These are phyloP conservation scores for Lucilia sericata DNA, from an alignment of 1,140 invertebrate genomes.

Conservation along the genomic window DNA sequence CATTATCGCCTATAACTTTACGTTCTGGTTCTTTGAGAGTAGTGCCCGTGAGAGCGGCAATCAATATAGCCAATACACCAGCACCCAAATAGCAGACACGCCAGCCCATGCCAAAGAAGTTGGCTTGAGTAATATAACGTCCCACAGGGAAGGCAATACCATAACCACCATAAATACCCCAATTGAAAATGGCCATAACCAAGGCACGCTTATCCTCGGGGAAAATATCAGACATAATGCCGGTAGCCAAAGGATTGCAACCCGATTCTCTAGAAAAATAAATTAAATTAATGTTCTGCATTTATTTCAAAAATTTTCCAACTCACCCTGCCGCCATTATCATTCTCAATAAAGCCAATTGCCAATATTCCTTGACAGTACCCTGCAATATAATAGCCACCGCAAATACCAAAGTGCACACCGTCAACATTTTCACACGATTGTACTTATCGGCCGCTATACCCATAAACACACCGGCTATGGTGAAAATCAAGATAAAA, in stretches of 20 bases:
- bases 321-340: constrained; percentile 84
- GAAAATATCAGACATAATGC: constrained; percentile 87
- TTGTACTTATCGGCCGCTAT: constrained; percentile 84
- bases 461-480: constrained; percentile 88
- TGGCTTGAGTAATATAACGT: constrained; percentile 83
- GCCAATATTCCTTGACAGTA: constrained; percentile 89
- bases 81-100: constrained; percentile 87
- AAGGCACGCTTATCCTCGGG: constrained; percentile 84
- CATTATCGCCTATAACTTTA: constrained; percentile 78
- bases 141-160: constrained; percentile 93
- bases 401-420: constrained; percentile 85
- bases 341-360: constrained; percentile 87
- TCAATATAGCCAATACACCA: constrained; percentile 82
- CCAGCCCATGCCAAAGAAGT: constrained; percentile 88
- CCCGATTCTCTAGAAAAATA: constrained; percentile 79
- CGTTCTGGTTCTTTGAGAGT: constrained; percentile 84
- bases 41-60: constrained; percentile 79
- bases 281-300: not conserved
- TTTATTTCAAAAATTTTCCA: not conserved
- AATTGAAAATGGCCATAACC: constrained; percentile 94
- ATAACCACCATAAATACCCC: constrained; percentile 96
- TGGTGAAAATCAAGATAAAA: constrained; percentile 91
- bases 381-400: constrained; percentile 86
- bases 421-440: constrained; percentile 80
- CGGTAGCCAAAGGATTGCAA: constrained; percentile 88